These are phyloP conservation scores for Myrmecobius fasciatus DNA, from an alignment of 2,113 vertebrate genomes.

Conservation along the genomic window DNA sequence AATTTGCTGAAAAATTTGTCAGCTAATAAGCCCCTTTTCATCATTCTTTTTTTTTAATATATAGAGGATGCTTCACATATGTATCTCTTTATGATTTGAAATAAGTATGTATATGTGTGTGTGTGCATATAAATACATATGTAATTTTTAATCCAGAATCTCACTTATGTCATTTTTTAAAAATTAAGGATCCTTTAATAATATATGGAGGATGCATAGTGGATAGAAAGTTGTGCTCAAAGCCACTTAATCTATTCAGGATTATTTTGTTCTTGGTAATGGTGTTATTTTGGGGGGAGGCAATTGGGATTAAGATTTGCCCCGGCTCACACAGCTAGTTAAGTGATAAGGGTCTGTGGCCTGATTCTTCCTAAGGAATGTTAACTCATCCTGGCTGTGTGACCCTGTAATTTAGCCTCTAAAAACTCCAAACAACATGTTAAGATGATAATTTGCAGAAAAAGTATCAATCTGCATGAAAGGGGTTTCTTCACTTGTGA, in stretches of 20 bases:
- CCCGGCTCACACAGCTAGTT: no score
- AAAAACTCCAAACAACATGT: background rate
- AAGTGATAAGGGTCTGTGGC: no score
- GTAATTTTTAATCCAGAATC: conserved; percentile 12
- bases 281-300: no score
- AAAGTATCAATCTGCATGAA: background rate
- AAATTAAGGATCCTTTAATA: background rate
- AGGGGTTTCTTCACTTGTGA: no score
- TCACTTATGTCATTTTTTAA: background rate
- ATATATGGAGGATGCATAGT: background rate
- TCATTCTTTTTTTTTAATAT: background rate
- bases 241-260: background rate
- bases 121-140: background rate
- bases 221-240: background rate
- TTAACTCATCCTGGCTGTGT: background rate
- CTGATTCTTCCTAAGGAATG: background rate
- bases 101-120: background rate
- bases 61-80: background rate
- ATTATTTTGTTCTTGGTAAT: no score
- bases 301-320: no score
- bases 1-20: conserved; percentile 7
- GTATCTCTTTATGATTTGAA: background rate
- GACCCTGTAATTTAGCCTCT: background rate
- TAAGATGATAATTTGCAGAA: background rate
- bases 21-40: background rate